These are phyloP conservation scores for Strix occidentalis DNA, from an alignment of 2,797 vertebrate genomes.

Conservation along the genomic window DNA sequence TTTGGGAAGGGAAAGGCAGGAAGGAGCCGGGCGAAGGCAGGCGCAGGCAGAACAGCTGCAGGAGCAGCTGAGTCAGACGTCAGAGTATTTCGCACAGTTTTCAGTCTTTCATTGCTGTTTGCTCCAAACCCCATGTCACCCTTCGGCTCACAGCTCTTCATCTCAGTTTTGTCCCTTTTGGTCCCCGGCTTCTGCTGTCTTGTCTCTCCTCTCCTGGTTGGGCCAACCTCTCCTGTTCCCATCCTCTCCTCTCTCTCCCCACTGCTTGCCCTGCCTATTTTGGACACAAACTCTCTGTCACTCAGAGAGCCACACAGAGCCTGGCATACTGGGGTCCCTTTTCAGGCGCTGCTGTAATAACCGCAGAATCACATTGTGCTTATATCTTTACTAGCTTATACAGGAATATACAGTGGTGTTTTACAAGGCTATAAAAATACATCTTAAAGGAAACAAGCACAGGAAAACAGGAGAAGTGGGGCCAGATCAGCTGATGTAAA, in stretches of 20 bases:
- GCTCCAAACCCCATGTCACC: neutral
- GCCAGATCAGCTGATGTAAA: constrained; percentile 63
- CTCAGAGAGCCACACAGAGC: neutral
- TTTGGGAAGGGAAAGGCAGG: neutral
- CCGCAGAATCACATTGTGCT: neutral
- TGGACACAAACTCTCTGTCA: neutral
- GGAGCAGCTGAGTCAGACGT: neutral
- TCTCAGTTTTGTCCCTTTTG: neutral
- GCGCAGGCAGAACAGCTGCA: neutral
- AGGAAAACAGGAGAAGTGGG: constrained; percentile 40
- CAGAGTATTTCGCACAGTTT: neutral
- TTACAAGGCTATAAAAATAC: constrained; percentile 60
- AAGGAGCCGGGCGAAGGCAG: neutral
- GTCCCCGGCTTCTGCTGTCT: neutral
- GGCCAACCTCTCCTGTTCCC: neutral
- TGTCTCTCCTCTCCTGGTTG: neutral
- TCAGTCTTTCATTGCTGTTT: neutral
- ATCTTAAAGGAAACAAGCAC: constrained; percentile 53
- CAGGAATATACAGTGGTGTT: constrained; percentile 52
- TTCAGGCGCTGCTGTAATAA: neutral
- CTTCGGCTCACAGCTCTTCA: accelerated
- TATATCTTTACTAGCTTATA: constrained; percentile 39
- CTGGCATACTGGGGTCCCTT: neutral
- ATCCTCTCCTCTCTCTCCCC: neutral
- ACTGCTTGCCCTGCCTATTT: neutral